Evolutionary conservation across 1,140 invertebrate species (phyloP).

Genomic region (Ostrea edulis): DNA sequence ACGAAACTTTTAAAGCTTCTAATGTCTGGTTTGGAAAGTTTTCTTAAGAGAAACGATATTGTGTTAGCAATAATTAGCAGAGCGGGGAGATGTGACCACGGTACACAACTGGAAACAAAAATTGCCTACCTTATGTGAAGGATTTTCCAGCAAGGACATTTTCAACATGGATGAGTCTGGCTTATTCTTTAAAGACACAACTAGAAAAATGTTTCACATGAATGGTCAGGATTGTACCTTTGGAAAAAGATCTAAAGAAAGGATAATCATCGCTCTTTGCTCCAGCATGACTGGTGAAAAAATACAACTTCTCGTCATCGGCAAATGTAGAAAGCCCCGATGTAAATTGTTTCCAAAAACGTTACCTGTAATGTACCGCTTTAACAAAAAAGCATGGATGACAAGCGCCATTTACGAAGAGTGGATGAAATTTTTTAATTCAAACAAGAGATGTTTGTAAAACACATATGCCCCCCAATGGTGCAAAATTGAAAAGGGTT

Average conservation of each 20-base stretch:
- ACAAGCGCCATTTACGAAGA: slow-evolving; percentile 72
- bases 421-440: slow-evolving; percentile 63
- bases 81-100: slow-evolving; percentile 46
- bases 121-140: slow-evolving; percentile 44
- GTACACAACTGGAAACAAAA: slow-evolving; percentile 54
- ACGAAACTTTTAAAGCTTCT: slow-evolving; percentile 59
- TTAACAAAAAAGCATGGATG: slow-evolving; percentile 79
- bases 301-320: slow-evolving; percentile 41
- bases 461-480: too few species aligned
- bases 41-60: slow-evolving; percentile 50
- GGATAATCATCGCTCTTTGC: slow-evolving; percentile 54
- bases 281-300: slow-evolving; percentile 47
- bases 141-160: slow-evolving; percentile 50
- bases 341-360: not conserved
- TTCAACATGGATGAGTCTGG: slow-evolving; percentile 61
- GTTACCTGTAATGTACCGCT: slow-evolving; percentile 44
- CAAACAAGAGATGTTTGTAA: too few species aligned
- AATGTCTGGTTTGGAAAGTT: slow-evolving; percentile 56
- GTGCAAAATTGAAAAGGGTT: too few species aligned
- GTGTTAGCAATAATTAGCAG: slow-evolving; percentile 49
- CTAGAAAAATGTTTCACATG: slow-evolving; percentile 46
- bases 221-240: slow-evolving; percentile 49
- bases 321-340: slow-evolving; percentile 38
- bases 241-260: slow-evolving; percentile 60
- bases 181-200: slow-evolving; percentile 58